Evolutionary conservation across 2,797 vertebrate species (phyloP).

Genomic region (Amblyraja radiata): DNA sequence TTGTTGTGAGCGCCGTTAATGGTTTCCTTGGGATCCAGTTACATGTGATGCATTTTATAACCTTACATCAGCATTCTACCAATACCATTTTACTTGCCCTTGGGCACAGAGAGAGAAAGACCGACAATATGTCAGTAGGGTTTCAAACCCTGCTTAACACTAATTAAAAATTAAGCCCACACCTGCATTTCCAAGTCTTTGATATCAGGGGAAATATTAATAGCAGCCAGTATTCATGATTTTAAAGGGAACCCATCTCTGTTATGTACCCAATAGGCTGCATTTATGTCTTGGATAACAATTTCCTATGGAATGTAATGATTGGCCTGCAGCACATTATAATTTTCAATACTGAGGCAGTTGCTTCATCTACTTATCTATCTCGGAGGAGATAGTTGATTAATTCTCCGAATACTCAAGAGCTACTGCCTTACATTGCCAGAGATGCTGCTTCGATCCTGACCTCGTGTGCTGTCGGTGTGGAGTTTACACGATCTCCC

Average conservation of each 20-base stretch:
- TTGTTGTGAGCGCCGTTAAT: constrained; percentile 64
- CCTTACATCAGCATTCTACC: constrained; percentile 66
- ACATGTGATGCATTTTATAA: constrained; percentile 68
- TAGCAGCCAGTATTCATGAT: constrained; percentile 63
- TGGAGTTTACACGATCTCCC: too few relatives aligned
- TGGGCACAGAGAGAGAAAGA: constrained; percentile 54
- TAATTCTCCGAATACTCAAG: background rate
- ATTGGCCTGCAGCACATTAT: background rate
- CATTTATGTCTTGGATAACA: background rate
- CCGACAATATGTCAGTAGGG: constrained; percentile 59
- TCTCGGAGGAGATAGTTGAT: background rate
- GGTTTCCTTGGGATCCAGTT: constrained; percentile 71
- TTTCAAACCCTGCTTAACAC: constrained; percentile 59
- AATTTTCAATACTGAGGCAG: background rate
- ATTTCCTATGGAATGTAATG: background rate
- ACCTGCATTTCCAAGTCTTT: constrained; percentile 65
- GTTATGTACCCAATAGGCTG: background rate
- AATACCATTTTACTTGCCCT: constrained; percentile 60
- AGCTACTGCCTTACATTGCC: too few relatives aligned
- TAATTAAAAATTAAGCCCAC: constrained; percentile 61
- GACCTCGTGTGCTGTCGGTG: too few relatives aligned
- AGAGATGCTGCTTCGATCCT: background rate
- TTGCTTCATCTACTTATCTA: background rate
- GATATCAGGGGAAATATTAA: constrained; percentile 57
- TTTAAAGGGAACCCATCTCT: constrained; percentile 26